phyloP scores from a whole-genome alignment of 2,888 invertebrate species.

The Theodoxus fluviatilis region DNA sequence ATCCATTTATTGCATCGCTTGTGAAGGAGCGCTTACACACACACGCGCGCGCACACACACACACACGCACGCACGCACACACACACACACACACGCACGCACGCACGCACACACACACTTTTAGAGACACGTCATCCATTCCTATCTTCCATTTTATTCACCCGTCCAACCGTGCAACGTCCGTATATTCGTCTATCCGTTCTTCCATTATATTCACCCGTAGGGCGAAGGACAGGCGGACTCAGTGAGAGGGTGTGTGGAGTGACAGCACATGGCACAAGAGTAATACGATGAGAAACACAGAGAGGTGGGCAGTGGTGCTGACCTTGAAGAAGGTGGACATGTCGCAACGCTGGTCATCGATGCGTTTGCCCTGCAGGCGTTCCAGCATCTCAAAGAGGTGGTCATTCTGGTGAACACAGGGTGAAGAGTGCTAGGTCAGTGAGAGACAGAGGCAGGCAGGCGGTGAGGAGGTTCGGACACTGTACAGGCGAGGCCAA shows the following conservation, averaged over 20 bases:
- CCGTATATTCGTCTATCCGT: too few species aligned
- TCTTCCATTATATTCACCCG: too few species aligned
- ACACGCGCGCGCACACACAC: background rate
- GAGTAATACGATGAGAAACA: background rate
- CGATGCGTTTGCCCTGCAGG: conserved; percentile 91
- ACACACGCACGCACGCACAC: conserved; percentile 8
- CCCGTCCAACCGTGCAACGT: too few species aligned
- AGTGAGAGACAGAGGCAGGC: background rate
- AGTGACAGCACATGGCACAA: background rate
- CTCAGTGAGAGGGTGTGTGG: background rate
- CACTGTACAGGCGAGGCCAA: too few species aligned
- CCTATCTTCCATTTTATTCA: too few species aligned
- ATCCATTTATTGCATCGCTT: background rate
- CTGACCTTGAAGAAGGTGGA: conserved; percentile 69
- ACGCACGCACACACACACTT: background rate
- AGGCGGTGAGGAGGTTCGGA: background rate
- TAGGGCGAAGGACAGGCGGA: background rate
- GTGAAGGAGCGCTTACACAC: background rate
- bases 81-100: background rate
- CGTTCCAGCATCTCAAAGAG: conserved; percentile 92
- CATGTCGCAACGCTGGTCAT: conserved; percentile 96
- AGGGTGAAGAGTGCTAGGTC: background rate
- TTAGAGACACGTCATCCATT: too few species aligned
- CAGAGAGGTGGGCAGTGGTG: background rate
- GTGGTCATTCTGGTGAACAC: conserved; percentile 59